Percentiles rank a stretch among this genome's conserved stretches.
phyloP scores from a whole-genome alignment of 64 coral and sea anemone genomes.

The Montipora capricornis region DNA sequence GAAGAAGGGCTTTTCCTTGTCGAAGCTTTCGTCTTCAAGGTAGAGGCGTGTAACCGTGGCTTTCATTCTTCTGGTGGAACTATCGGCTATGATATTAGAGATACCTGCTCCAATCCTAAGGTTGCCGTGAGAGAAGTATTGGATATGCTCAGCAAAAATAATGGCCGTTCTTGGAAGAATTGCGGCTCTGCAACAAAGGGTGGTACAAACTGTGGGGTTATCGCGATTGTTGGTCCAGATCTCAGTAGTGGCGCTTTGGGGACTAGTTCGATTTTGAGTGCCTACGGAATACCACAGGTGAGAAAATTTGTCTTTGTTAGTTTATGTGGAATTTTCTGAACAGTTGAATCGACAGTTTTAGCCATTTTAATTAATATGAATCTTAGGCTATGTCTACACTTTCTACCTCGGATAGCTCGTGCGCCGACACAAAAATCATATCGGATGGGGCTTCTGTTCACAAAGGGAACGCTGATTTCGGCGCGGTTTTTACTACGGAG shows the following conservation, averaged over 20 bases:
- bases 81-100: constrained; percentile 81
- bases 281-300: constrained; percentile 77
- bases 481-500: no score
- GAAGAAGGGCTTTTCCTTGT: constrained; percentile 43
- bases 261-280: constrained; percentile 54
- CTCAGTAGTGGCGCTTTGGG: constrained; percentile 30
- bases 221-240: constrained; percentile 64
- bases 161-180: constrained; percentile 1
- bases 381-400: no score
- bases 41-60: constrained; percentile 45
- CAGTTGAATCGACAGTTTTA: not conserved
- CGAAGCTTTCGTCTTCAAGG: constrained; percentile 66
- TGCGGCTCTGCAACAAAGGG: not conserved
- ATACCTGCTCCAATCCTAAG: constrained; percentile 58
- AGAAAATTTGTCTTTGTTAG: not conserved
- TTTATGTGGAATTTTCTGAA: not conserved
- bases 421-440: no score
- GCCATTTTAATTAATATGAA: no score
- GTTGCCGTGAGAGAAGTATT: constrained; percentile 32
- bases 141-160: not conserved
- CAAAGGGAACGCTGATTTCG: no score
- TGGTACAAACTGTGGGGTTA: constrained; percentile 17
- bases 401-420: no score
- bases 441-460: no score
- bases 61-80: not conserved